Evolutionary conservation across 2,113 vertebrate species (phyloP), one percentile per base, ranked within the genome.

Genomic region (Aleadryas rufinucha): DNA sequence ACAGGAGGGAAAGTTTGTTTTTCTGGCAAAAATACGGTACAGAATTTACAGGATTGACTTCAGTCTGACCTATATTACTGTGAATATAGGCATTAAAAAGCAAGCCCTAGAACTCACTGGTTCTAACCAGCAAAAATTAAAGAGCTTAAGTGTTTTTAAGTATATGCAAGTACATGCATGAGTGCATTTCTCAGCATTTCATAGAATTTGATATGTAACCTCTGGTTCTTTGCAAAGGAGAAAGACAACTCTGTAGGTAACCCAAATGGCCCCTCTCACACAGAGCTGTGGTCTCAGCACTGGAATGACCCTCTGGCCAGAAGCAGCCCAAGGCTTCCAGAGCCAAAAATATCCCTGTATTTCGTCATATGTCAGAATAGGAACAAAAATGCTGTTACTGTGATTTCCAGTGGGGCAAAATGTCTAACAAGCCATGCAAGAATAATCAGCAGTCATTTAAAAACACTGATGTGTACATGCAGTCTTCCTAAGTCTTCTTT

Each of bases 1-100:
- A 89, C 19, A 71, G 28, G 26, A 96, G 26, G 16, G 42, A 65
- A 94, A 81, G 87, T 92, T 89, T 91, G 45, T 69, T 89, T 85
- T 84, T 61, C 63, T 80, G 45, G 69, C 9, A 90, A 84, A 91
- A 95, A 61, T 61, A 78, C 57, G 71, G 65, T 86, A 33, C 76
- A 83, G 59, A 54, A 47, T 78, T 89, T 75, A 86, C 42, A 82
- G 44, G 39, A 81, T 3, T 90, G 56, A 87, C 57, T 91, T 85
- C 45, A 76, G 5, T 52, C 84, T 95, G 74, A 93, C 75, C 74
- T 78, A 13, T 33, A 49, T 28, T 87, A 44, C 80, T 87, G 7
- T 45, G 79, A 93, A 90, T 61, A 63, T 0, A 71, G 47, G 45
- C 57, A 78, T 72, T 89, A 78, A 93, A 93, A 92, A 87, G 52